Evolutionary conservation across 2,113 vertebrate genomes (phyloP).

Genomic region (Hassar affinis): DNA sequence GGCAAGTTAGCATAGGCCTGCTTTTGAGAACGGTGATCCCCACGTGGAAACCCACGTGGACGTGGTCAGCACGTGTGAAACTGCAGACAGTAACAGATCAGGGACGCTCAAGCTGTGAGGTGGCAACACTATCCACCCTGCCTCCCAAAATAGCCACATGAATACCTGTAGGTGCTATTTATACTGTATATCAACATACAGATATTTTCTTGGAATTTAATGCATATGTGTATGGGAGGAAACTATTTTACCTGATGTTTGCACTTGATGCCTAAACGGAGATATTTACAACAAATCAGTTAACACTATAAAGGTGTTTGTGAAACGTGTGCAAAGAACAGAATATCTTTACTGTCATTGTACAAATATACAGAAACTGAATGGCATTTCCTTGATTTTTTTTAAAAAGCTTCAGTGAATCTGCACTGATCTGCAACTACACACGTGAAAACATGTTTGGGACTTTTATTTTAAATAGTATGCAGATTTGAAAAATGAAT

Average conservation of each 20-base stretch:
- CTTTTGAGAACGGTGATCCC: background rate
- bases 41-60: background rate
- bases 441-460: background rate
- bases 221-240: background rate
- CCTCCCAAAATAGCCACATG: background rate
- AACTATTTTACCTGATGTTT: background rate
- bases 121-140: background rate
- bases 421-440: background rate
- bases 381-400: too few relatives aligned
- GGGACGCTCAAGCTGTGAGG: background rate
- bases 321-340: background rate
- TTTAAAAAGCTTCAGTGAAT: background rate
- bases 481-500: background rate
- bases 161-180: background rate
- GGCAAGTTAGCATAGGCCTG: background rate
- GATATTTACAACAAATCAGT: background rate
- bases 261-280: background rate
- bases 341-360: background rate
- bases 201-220: background rate
- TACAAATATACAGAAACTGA: background rate
- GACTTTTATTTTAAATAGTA: conserved; percentile 27
- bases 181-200: background rate
- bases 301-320: background rate
- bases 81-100: background rate
- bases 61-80: background rate